Conservation (phyloP, 1,140 invertebrate species). For the Drosophila varians region DNA sequence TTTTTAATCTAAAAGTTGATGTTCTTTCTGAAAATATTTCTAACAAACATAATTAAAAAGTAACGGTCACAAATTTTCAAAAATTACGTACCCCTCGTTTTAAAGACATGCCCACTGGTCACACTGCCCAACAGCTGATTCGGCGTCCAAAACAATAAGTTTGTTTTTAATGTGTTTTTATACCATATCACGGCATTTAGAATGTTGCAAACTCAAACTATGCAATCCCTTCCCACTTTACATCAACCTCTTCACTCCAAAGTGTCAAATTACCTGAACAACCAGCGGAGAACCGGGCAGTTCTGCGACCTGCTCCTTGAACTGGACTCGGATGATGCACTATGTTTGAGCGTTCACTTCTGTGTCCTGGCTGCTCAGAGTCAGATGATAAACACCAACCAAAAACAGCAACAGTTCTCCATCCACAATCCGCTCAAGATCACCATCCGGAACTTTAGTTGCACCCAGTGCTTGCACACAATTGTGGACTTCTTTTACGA, state of each 20-base stretch:
- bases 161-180: constrained; percentile 11
- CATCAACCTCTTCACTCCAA: constrained; percentile 78
- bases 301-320: constrained; percentile 78
- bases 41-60: too few species aligned
- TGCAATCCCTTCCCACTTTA: constrained; percentile 50
- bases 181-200: not conserved
- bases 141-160: constrained; percentile 13
- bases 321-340: constrained; percentile 58
- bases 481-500: constrained; percentile 81
- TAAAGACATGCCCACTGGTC: not conserved
- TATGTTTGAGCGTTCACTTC: constrained; percentile 64
- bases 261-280: constrained; percentile 78
- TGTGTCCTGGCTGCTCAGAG: constrained; percentile 79
- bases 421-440: constrained; percentile 80
- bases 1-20: not conserved
- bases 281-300: constrained; percentile 62
- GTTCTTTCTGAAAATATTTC: too few species aligned
- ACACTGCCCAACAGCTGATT: constrained; percentile 23
- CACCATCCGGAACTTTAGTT: constrained; percentile 69
- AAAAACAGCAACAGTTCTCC: constrained; percentile 79
- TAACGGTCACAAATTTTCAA: not conserved
- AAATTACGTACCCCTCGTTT: constrained; percentile 2
- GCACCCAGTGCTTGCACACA: constrained; percentile 67
- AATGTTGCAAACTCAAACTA: constrained; percentile 23
- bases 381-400: constrained; percentile 60